Conservation (phyloP, 2,888 invertebrate species). For the Spatulosminthurus flaviceps region DNA sequence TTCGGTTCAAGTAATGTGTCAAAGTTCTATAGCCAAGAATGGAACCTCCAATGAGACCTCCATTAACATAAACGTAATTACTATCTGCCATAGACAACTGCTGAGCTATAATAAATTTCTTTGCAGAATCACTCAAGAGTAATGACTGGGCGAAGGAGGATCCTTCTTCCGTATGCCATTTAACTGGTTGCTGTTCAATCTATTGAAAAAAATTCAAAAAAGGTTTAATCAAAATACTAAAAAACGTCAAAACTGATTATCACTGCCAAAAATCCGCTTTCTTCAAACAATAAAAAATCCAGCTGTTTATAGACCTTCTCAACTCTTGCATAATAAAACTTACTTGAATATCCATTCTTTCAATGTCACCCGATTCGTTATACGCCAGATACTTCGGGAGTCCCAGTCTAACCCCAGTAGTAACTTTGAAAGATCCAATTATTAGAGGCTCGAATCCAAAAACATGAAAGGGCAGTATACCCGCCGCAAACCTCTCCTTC, state of each 20-base stretch:
- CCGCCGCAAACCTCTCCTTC: conserved; percentile 68
- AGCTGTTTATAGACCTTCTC: too few relatives aligned
- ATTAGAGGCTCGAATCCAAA: conserved; percentile 79
- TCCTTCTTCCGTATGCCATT: conserved; percentile 75
- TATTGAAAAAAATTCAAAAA: conserved; percentile 25
- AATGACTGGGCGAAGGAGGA: conserved; percentile 74
- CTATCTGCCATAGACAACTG: conserved; percentile 75
- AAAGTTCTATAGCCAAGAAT: conserved; percentile 70
- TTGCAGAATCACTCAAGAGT: conserved; percentile 79
- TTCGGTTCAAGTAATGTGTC: conserved; percentile 69
- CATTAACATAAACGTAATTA: conserved; percentile 71
- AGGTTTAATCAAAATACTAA: conserved; percentile 22
- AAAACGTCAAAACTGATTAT: too few relatives aligned
- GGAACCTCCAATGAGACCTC: conserved; percentile 69
- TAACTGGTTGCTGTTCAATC: conserved; percentile 68
- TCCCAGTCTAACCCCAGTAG: conserved; percentile 76
- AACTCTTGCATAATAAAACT: too few relatives aligned
- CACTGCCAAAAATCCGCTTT: too few relatives aligned
- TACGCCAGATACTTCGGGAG: conserved; percentile 79
- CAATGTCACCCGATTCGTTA: conserved; percentile 70
- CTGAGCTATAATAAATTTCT: conserved; percentile 81
- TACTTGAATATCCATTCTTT: conserved; percentile 72
- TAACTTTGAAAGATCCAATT: conserved; percentile 71
- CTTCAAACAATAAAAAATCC: too few relatives aligned
- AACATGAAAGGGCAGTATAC: conserved; percentile 77